Evolutionary conservation across 2,113 vertebrate genomes (phyloP).

Genomic region (Lepidothrix coronata): DNA sequence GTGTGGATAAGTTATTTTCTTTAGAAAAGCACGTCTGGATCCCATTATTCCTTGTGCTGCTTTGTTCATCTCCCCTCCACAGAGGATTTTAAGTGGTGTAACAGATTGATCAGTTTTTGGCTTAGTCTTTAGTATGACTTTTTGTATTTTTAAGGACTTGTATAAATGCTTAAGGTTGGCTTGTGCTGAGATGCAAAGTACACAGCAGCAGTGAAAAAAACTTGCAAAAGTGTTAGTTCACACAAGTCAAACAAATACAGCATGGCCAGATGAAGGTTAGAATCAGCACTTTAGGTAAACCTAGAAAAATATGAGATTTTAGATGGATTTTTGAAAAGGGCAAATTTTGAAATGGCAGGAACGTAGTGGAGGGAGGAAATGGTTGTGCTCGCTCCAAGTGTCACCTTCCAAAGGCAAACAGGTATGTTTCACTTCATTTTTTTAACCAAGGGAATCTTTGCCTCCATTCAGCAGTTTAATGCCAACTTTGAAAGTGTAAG

Average conservation of each 20-base stretch:
- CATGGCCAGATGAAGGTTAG: not conserved
- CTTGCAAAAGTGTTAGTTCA: not conserved
- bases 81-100: rapidly evolving
- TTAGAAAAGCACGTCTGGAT: not conserved
- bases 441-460: not conserved
- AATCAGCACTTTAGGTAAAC: not conserved
- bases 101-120: not conserved
- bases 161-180: not conserved
- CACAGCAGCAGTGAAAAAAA: not conserved
- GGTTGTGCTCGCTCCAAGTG: not conserved
- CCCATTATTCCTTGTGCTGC: not conserved
- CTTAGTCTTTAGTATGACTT: not conserved
- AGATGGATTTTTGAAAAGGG: slow-evolving; percentile 40
- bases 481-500: not conserved
- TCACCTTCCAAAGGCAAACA: not conserved
- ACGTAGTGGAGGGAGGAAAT: not conserved
- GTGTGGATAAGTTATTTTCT: rapidly evolving
- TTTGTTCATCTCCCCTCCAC: not conserved
- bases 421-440: not conserved
- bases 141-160: not conserved
- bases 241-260: not conserved
- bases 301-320: not conserved
- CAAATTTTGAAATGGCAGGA: not conserved
- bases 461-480: not conserved
- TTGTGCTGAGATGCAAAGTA: not conserved